A percentile compares a stretch with the other conserved stretches of the same genome.
Conservation (phyloP, 2,113 vertebrate species). For the Colistium nudipinnis region DNA sequence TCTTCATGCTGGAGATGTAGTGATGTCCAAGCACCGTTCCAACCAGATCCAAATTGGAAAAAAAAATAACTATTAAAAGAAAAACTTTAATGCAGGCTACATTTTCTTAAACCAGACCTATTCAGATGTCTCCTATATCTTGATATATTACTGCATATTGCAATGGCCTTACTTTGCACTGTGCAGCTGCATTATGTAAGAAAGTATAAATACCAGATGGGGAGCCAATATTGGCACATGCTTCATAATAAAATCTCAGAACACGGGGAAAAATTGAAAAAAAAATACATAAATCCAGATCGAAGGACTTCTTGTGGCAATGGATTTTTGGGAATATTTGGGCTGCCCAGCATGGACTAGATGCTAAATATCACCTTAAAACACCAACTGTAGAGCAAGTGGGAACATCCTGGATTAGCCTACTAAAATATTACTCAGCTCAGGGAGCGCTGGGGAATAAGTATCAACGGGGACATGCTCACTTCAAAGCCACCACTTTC, state of each 20-base stretch:
- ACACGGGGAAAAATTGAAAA: neutral
- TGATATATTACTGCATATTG: slow-evolving; percentile 16
- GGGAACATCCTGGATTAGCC: slow-evolving; percentile 68
- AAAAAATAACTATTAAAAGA: neutral
- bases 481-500: slow-evolving; percentile 76
- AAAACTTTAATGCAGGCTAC: neutral
- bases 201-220: slow-evolving; percentile 9
- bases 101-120: slow-evolving; percentile 24
- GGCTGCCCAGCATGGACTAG: slow-evolving; percentile 42
- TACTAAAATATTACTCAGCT: slow-evolving; percentile 64
- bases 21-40: neutral
- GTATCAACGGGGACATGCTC: slow-evolving; percentile 65
- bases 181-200: slow-evolving; percentile 16
- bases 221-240: neutral
- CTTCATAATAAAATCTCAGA: neutral
- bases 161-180: neutral
- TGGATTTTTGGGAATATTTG: slow-evolving; percentile 8
- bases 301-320: slow-evolving; percentile 6
- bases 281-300: slow-evolving; percentile 13
- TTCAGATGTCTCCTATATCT: slow-evolving; percentile 15
- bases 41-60: neutral
- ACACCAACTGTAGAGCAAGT: slow-evolving; percentile 29
- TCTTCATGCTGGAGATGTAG: neutral
- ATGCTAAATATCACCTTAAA: slow-evolving; percentile 63
- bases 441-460: slow-evolving; percentile 44